phyloP scores from a whole-genome alignment of 2,113 vertebrate genomes.

The Grus americana region DNA sequence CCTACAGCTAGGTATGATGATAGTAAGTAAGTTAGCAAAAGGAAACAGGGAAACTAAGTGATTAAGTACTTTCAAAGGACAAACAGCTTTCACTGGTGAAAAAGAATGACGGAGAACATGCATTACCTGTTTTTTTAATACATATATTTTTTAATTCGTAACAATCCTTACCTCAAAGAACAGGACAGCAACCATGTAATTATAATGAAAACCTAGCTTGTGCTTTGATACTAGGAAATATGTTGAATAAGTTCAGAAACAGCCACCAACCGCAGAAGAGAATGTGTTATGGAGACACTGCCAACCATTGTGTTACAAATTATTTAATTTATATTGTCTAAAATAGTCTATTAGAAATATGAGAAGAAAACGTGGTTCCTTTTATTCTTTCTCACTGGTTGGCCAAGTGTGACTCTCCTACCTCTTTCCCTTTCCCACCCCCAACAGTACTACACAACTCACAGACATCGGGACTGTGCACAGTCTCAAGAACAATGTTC shows the following conservation, averaged over 20 bases:
- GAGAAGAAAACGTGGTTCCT: neutral
- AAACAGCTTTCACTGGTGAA: neutral
- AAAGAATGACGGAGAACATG: neutral
- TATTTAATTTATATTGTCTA: neutral
- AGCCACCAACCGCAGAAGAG: neutral
- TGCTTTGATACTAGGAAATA: neutral
- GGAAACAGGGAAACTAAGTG: neutral
- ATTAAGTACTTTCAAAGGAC: neutral
- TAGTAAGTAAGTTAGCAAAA: neutral
- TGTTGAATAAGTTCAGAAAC: neutral
- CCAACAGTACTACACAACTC: neutral
- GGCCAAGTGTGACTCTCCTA: neutral
- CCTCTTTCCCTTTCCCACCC: neutral
- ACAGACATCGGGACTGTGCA: neutral
- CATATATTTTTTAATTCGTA: neutral
- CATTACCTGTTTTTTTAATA: neutral
- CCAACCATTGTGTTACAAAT: neutral
- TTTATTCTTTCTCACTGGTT: neutral
- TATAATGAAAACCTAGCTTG: neutral
- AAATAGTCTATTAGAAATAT: neutral
- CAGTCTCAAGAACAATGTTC: neutral
- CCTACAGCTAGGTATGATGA: neutral
- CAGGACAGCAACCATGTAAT: neutral
- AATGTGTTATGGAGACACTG: neutral
- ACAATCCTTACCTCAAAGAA: neutral